phyloP scores from a whole-genome alignment of 2,888 invertebrate genomes.

The Tetramorium bicarinatum region DNA sequence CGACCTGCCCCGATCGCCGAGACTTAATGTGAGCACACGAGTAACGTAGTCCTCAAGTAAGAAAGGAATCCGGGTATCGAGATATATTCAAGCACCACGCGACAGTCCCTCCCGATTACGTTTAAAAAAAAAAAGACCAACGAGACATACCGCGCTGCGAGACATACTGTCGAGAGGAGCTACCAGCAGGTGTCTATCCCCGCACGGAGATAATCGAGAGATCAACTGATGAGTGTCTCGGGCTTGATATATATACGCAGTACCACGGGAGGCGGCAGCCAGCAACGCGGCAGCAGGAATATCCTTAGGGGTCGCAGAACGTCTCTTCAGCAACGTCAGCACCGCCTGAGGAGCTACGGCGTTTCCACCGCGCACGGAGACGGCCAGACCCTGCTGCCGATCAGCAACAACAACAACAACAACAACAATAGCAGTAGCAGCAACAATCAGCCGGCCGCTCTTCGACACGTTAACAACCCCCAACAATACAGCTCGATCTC shows the following conservation, averaged over 20 bases:
- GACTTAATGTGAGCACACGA: not conserved
- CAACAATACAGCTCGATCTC: slow-evolving; percentile 68
- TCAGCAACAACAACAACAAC: slow-evolving; percentile 78
- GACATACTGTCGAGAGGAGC: slow-evolving; percentile 46
- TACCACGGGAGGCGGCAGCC: slow-evolving; percentile 77
- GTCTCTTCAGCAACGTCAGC: slow-evolving; percentile 83
- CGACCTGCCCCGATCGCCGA: not conserved
- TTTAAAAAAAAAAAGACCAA: slow-evolving; percentile 62
- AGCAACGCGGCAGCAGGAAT: slow-evolving; percentile 59
- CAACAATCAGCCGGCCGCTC: slow-evolving; percentile 53
- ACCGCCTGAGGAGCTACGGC: slow-evolving; percentile 83
- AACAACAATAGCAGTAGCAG: slow-evolving; percentile 77
- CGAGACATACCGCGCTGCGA: slow-evolving; percentile 53
- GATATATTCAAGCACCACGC: slow-evolving; percentile 16
- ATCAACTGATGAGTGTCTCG: slow-evolving; percentile 70
- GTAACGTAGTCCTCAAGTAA: slow-evolving; percentile 7
- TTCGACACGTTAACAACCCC: slow-evolving; percentile 70
- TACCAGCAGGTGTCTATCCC: slow-evolving; percentile 40
- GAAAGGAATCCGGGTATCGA: not conserved
- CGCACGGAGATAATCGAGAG: slow-evolving; percentile 39
- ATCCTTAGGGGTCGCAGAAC: slow-evolving; percentile 64
- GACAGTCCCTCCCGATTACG: slow-evolving; percentile 23
- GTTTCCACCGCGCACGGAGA: slow-evolving; percentile 83
- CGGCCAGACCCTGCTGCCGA: slow-evolving; percentile 83
- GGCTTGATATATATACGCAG: slow-evolving; percentile 81